Evolutionary conservation across 2,797 vertebrate species (phyloP).

Genomic region (Rhincodon typus): DNA sequence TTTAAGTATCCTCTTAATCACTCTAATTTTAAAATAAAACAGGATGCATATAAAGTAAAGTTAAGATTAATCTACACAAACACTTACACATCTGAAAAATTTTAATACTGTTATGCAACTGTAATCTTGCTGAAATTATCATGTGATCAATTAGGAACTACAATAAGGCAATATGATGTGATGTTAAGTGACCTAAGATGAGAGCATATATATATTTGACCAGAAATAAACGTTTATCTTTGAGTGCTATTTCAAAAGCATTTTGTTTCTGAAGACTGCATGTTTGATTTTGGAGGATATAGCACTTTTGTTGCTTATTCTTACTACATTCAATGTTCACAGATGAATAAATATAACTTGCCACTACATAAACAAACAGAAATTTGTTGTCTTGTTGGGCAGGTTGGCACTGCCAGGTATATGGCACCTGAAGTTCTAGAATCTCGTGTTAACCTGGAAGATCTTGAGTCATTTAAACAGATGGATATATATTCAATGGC

Average conservation of each 20-base stretch:
- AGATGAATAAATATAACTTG: not conserved
- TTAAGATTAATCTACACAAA: not conserved
- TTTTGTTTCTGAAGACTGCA: not conserved
- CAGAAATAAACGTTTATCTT: not conserved
- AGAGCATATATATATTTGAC: not conserved
- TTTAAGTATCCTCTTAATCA: not conserved
- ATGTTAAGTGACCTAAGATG: not conserved
- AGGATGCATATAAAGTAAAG: not conserved
- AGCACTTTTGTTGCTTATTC: not conserved
- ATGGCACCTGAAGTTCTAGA: slow-evolving; percentile 85
- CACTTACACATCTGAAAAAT: not conserved
- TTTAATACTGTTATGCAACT: not conserved
- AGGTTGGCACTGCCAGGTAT: slow-evolving; percentile 84
- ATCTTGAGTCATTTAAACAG: slow-evolving; percentile 83
- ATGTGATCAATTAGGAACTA: not conserved
- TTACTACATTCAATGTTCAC: not conserved
- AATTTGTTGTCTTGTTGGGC: slow-evolving; percentile 25
- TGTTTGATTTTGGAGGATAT: not conserved
- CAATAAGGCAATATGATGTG: not conserved
- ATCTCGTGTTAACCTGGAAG: slow-evolving; percentile 82
- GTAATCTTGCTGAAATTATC: not conserved
- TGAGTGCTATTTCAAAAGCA: not conserved
- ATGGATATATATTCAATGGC: slow-evolving; percentile 88
- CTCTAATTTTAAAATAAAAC: not conserved
- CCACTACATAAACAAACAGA: not conserved